These are phyloP conservation scores for Heliconius melpomene DNA, from an alignment of 1,140 invertebrate genomes.

Conservation along the genomic window DNA sequence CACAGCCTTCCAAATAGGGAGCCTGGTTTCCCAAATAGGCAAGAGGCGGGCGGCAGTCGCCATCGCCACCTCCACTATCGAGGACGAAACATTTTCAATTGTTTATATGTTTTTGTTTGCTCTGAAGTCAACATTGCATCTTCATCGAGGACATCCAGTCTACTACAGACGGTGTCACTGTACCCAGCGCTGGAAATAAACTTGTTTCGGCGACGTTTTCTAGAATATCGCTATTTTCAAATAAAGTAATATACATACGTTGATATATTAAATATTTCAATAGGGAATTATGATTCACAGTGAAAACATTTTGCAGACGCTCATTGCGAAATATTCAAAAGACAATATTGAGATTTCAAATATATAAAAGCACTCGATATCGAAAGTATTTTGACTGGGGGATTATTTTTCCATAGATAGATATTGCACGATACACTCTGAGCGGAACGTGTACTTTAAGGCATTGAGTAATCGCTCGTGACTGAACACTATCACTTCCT, in stretches of 20 bases:
- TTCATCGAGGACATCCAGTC: slow-evolving; percentile 63
- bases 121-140: slow-evolving; percentile 61
- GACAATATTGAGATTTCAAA: slow-evolving; percentile 19
- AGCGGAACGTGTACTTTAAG: slow-evolving; percentile 41
- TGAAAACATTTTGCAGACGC: not conserved
- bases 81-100: slow-evolving; percentile 74
- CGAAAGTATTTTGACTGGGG: slow-evolving; percentile 30
- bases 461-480: slow-evolving; percentile 55
- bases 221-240: slow-evolving; percentile 47
- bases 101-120: slow-evolving; percentile 70
- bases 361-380: not conserved
- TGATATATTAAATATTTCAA: slow-evolving; percentile 18
- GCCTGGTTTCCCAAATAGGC: slow-evolving; percentile 72
- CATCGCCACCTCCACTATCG: slow-evolving; percentile 57
- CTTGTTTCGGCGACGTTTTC: slow-evolving; percentile 46
- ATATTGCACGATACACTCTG: slow-evolving; percentile 31
- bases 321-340: slow-evolving; percentile 19
- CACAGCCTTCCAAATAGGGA: slow-evolving; percentile 79
- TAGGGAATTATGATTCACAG: not conserved
- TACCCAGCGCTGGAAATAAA: slow-evolving; percentile 50
- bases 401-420: slow-evolving; percentile 30
- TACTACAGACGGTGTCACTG: slow-evolving; percentile 52
- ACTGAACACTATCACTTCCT: slow-evolving; percentile 57
- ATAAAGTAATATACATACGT: slow-evolving; percentile 24
- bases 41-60: slow-evolving; percentile 52